Evolutionary conservation across 2,888 invertebrate species (phyloP).

Genomic region (Temnothorax unifasciatus): DNA sequence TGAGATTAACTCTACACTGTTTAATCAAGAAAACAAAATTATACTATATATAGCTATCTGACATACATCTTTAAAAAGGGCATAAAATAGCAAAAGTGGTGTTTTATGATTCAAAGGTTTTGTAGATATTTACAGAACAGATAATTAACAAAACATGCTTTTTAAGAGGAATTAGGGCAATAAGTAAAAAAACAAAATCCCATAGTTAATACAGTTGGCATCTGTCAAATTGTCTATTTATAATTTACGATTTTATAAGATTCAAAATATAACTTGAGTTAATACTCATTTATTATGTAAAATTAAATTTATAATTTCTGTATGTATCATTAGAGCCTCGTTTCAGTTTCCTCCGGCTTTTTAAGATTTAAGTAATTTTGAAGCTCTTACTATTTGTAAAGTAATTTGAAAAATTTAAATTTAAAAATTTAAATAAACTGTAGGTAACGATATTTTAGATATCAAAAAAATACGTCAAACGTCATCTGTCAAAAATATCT

Average conservation of each 20-base stretch:
- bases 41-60: too few species aligned
- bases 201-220: background rate
- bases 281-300: background rate
- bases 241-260: background rate
- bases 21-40: too few species aligned
- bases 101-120: background rate
- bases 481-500: too few species aligned
- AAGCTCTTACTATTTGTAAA: too few species aligned
- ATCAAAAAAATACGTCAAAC: background rate
- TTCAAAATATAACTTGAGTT: background rate
- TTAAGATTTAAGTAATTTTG: background rate
- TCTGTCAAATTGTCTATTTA: background rate
- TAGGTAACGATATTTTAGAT: background rate
- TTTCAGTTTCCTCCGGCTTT: background rate
- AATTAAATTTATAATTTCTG: background rate
- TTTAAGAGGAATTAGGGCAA: background rate
- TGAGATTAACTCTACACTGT: too few species aligned
- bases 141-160: background rate
- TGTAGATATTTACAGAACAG: background rate
- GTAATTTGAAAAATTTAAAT: background rate
- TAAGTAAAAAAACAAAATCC: background rate
- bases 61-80: too few species aligned
- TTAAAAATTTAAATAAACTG: background rate
- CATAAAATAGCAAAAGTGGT: background rate
- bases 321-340: background rate